phyloP scores from a whole-genome alignment of 37 sponge, comb jelly and placozoan genomes.

The Ephydatia muelleri region DNA sequence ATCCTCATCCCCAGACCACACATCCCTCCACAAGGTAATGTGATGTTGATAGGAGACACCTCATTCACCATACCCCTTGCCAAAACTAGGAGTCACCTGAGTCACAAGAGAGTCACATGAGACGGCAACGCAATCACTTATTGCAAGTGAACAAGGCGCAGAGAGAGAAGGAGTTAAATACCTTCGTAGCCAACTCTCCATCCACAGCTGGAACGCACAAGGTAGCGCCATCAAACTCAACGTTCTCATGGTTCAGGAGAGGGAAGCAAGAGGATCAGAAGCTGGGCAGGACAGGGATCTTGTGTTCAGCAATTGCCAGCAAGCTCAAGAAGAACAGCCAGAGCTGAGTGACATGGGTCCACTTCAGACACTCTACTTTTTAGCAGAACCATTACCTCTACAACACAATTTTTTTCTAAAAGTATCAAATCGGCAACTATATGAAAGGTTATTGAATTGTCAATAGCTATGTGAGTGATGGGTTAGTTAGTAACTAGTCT shows the following conservation, averaged over 20 bases:
- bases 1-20: not conserved
- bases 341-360: not conserved
- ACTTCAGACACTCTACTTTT: not conserved
- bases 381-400: too few species aligned
- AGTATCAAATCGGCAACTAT: too few species aligned
- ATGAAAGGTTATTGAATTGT: too few species aligned
- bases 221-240: not conserved
- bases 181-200: not conserved
- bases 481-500: too few species aligned
- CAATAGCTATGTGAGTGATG: too few species aligned
- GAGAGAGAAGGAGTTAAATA: not conserved
- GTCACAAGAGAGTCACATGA: constrained; percentile 36
- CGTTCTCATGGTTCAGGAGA: not conserved
- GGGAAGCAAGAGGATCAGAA: not conserved
- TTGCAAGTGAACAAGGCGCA: constrained; percentile 32
- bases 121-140: constrained; percentile 53
- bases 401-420: too few species aligned
- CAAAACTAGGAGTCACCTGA: not conserved
- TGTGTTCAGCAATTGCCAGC: constrained; percentile 33
- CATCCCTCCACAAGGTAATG: not conserved
- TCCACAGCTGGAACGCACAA: not conserved
- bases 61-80: not conserved
- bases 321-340: constrained; percentile 8
- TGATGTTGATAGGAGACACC: not conserved
- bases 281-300: constrained; percentile 20